These are phyloP conservation scores for Patagioenas fasciata DNA, from an alignment of 2,113 vertebrate species.

Conservation along the genomic window DNA sequence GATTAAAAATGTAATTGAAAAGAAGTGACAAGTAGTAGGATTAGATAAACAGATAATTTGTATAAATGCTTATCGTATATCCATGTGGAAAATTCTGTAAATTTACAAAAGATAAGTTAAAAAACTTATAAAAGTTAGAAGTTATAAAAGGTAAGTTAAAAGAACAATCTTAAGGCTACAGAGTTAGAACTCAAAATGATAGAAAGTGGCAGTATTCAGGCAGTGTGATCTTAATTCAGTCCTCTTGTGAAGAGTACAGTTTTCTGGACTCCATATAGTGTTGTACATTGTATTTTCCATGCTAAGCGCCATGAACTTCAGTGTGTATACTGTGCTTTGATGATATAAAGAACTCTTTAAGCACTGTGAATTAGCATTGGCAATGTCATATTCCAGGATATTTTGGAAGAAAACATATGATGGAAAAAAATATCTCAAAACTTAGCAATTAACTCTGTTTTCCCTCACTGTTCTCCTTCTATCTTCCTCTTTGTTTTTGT, in stretches of 20 bases:
- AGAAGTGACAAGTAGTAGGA: neutral
- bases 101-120: neutral
- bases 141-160: neutral
- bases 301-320: neutral
- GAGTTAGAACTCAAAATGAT: neutral
- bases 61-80: neutral
- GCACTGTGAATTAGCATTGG: neutral
- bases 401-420: conserved; percentile 27
- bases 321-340: neutral
- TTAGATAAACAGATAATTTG: neutral
- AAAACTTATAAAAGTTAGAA: too few species aligned
- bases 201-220: neutral
- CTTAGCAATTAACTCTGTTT: conserved; percentile 18
- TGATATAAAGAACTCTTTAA: conserved; percentile 9
- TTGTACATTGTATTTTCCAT: neutral
- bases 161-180: neutral
- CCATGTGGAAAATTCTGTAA: neutral
- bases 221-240: neutral
- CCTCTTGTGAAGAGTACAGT: neutral
- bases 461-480: conserved; percentile 1
- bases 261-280: neutral
- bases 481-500: neutral
- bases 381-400: neutral
- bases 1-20: neutral
- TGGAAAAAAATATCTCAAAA: conserved; percentile 21